Conservation (phyloP, 2,888 invertebrate genomes). For the Ypsolopha sequella region DNA sequence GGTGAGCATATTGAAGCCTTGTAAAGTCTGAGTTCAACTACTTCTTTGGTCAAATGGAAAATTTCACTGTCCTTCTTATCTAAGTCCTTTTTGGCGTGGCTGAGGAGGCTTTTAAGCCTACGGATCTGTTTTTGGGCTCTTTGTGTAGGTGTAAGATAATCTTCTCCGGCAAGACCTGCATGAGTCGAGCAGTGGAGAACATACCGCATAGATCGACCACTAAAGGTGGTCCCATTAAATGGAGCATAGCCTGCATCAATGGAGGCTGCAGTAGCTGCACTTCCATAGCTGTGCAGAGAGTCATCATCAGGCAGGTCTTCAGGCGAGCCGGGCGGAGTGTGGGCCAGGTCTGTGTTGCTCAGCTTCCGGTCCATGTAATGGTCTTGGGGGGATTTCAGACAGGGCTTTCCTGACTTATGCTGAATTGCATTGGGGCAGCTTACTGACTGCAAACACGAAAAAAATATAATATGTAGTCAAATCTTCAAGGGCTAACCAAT, state of each 20-base stretch:
- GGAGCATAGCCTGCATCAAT: constrained; percentile 88
- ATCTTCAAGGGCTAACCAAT: too few species aligned
- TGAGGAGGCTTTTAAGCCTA: constrained; percentile 78
- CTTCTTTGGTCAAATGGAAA: constrained; percentile 79
- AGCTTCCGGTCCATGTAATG: constrained; percentile 37
- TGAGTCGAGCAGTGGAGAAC: constrained; percentile 89
- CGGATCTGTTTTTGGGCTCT: constrained; percentile 85
- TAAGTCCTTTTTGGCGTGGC: constrained; percentile 80
- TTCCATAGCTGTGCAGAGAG: constrained; percentile 83
- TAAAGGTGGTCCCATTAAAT: constrained; percentile 78
- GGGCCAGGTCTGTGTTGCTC: constrained; percentile 60
- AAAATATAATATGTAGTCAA: neutral
- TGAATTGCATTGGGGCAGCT: constrained; percentile 42
- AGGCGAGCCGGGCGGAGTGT: constrained; percentile 74
- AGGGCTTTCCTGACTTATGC: constrained; percentile 48
- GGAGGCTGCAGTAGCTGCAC: constrained; percentile 83
- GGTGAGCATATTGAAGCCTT: constrained; percentile 85
- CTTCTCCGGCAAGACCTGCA: constrained; percentile 81
- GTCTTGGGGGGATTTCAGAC: constrained; percentile 41
- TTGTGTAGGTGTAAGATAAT: constrained; percentile 91
- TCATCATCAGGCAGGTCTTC: constrained; percentile 80
- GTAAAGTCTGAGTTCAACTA: constrained; percentile 83
- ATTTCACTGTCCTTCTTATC: constrained; percentile 88
- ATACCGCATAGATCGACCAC: constrained; percentile 80
- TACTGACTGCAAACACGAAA: constrained; percentile 48